Percentiles rank a stretch among this genome's conserved stretches.
These are phyloP conservation scores for Empis stercorea DNA, from an alignment of 2,888 invertebrate species.

Conservation along the genomic window DNA sequence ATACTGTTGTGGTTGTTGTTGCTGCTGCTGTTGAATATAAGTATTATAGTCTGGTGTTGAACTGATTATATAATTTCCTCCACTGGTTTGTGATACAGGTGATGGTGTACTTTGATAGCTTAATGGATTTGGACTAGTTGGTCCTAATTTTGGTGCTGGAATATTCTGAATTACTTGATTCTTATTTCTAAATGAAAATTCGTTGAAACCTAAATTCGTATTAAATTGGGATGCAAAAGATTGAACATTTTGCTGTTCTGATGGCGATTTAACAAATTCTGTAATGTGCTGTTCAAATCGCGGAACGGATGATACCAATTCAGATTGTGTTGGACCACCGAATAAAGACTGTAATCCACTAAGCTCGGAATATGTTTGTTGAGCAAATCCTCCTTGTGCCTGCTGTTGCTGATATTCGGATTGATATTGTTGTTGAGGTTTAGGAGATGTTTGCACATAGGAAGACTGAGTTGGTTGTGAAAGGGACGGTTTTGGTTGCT, in stretches of 20 bases:
- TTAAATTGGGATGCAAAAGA: conserved; percentile 19
- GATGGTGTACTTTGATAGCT: conserved; percentile 6
- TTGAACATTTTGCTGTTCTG: conserved; percentile 20
- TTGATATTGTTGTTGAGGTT: neutral
- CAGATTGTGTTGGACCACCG: conserved; percentile 30
- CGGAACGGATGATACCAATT: conserved; percentile 62
- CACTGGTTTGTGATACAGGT: neutral
- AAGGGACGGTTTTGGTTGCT: conserved; percentile 10
- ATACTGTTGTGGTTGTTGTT: conserved; percentile 14
- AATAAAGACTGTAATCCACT: conserved; percentile 31
- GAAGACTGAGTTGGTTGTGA: neutral
- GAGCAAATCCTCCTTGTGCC: neutral
- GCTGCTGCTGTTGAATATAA: neutral
- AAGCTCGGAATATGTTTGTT: conserved; percentile 7
- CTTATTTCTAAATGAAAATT: conserved; percentile 11
- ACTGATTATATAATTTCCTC: neutral
- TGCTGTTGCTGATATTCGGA: conserved; percentile 10
- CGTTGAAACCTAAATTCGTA: conserved; percentile 3
- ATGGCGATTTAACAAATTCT: conserved; percentile 33
- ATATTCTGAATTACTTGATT: conserved; percentile 33
- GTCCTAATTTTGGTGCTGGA: conserved; percentile 31
- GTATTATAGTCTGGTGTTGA: neutral
- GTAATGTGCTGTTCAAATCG: conserved; percentile 69
- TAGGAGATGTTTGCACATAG: neutral
- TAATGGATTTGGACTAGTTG: conserved; percentile 13